Conservation (phyloP, 2,888 invertebrate species). For the Ichneumon xanthorius region DNA sequence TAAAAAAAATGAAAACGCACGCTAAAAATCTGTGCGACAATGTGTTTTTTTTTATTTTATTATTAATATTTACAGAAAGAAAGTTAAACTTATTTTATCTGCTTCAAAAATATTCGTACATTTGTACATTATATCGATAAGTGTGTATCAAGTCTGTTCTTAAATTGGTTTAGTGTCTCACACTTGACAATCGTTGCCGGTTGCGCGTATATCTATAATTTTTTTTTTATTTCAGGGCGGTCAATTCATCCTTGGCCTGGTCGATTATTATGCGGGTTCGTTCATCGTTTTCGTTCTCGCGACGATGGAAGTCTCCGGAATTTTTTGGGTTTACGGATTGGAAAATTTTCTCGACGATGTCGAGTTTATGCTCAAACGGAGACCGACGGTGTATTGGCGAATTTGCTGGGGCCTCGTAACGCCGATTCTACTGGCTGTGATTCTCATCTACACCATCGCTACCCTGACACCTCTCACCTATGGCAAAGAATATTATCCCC, state of each 20-base stretch:
- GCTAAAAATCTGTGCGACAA: neutral
- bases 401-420: constrained; percentile 92
- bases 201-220: neutral
- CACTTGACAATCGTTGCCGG: too few species aligned
- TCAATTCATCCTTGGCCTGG: constrained; percentile 84
- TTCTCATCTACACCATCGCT: constrained; percentile 89
- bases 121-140: too few species aligned
- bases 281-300: constrained; percentile 85
- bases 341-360: constrained; percentile 90
- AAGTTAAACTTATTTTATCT: too few species aligned
- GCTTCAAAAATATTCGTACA: too few species aligned
- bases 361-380: constrained; percentile 92
- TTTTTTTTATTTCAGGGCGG: constrained; percentile 82
- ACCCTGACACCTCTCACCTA: constrained; percentile 88
- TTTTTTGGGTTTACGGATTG: constrained; percentile 86
- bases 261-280: constrained; percentile 85
- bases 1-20: neutral
- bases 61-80: too few species aligned
- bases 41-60: too few species aligned
- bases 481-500: constrained; percentile 87
- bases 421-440: constrained; percentile 89
- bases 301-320: constrained; percentile 84
- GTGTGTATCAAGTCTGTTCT: too few species aligned
- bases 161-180: too few species aligned
- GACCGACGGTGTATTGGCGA: constrained; percentile 91